Base-by-base conservation (phyloP, 1,140 invertebrate species). In the Gryon sp. region DNA sequence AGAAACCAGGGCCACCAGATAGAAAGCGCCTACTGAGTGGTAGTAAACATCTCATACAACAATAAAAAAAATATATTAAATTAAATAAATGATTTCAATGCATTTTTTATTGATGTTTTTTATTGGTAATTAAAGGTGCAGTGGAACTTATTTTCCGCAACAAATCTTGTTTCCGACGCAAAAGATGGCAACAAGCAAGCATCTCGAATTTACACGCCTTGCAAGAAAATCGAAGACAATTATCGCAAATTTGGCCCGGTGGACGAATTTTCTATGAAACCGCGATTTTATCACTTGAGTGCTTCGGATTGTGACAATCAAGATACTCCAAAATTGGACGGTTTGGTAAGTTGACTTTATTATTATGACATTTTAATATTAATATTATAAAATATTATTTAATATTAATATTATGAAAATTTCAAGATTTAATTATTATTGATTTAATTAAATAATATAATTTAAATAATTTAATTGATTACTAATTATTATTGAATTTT, bases 321-420 rank as follows among this genome's bases (percentile, higher is more conserved):
- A 78, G 94, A 96, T 79, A 92, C 92, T 15, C 95, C 95, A 2
- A 98, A 97, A 87, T 88, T 99, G 26, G 97, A 99, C 89, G 97
- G 97, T 15, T 88, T 99, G 84, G 92, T 93, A 79, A 84, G 80
- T 81, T 6, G 2, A 7, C 5, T 32, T 6, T 32, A n/a, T n/a
- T n/a, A n/a, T n/a, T n/a, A n/a, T n/a, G n/a, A n/a, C n/a, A n/a
- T n/a, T n/a, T n/a, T n/a, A n/a, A n/a, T n/a, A n/a, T n/a, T n/a
- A n/a, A n/a, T n/a, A n/a, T n/a, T n/a, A n/a, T n/a, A n/a, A n/a
- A n/a, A n/a, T n/a, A n/a, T n/a, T n/a, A n/a, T n/a, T n/a, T n/a
- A n/a, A n/a, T n/a, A n/a, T n/a, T n/a, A n/a, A n/a, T n/a, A n/a
- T n/a, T n/a, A n/a, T n/a, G n/a, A n/a, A n/a, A n/a, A n/a, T n/a